Base-by-base conservation (phyloP, 2,113 vertebrate genomes). In the Pteronura brasiliensis region DNA sequence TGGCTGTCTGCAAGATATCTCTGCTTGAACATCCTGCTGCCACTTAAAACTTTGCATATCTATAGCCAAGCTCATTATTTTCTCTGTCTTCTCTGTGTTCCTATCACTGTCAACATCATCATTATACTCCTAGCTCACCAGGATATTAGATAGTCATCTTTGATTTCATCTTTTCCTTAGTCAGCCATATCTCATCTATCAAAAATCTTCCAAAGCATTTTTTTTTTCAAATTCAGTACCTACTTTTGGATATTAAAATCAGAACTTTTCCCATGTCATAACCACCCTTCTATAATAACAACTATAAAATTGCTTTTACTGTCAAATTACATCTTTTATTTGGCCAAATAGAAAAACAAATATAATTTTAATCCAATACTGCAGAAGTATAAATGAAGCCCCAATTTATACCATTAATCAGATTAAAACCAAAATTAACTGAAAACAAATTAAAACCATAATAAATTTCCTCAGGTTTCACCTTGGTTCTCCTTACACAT, bases 61-160 rank as follows among this genome's bases (percentile, higher is more conserved):
- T 92, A 79, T 79, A 90, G 44, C 15, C 65, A 71, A 67, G 25
- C 82, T 96, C 74, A 92, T 97, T 94, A 96, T 85, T 93, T 95
- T 91, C 31, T 81, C 47, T 67, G 77, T 44, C 29, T 31, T 90
- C 44, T 34, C 29, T 72, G 14, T 93, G 55, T 81, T 88, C 44
- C 42, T 39, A 86, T 86, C 83, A 82, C 39, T 90, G 67, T 79
- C 80, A 92, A 69, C 87, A 61, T 83, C 42, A 92, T 34, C 8
- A 13, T 86, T 96, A 79, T 42, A 74, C 8, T 65, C 20, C 39
- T 92, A 31, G 13, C 39, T 96, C 67, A 55, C 52, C 20, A 67
- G 36, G 12, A 12, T 69, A 23, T 82, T 81, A 39, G 55, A 86
- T 36, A 77, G 42, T 82, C 52, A 85, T 86, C 36, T 88, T 88